These are phyloP conservation scores for Trachelus tabidus DNA, from an alignment of 2,888 invertebrate species.

Conservation along the genomic window DNA sequence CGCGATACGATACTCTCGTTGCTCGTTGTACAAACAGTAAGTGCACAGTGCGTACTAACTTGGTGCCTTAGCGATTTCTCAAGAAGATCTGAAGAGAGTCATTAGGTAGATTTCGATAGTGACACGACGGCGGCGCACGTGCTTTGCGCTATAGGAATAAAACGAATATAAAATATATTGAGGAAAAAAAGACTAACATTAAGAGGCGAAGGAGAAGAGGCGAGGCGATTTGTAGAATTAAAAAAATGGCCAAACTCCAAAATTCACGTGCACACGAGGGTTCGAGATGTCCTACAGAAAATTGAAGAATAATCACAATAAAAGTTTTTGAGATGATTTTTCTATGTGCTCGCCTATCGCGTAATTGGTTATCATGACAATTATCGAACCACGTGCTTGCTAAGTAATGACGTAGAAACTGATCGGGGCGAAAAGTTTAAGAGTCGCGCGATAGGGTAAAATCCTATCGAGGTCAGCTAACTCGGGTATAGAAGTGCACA, in stretches of 20 bases:
- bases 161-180: not conserved
- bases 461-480: conserved; percentile 39
- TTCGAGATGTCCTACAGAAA: not conserved
- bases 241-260: not conserved
- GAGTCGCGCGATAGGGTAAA: conserved; percentile 24
- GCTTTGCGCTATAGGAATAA: not conserved
- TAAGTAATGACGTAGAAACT: conserved; percentile 8
- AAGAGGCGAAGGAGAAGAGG: not conserved
- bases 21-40: not conserved
- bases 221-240: not conserved
- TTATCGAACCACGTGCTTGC: not conserved
- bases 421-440: conserved; percentile 26
- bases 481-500: conserved; percentile 27
- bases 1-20: not conserved
- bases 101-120: not conserved
- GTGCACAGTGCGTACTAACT: not conserved
- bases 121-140: not conserved
- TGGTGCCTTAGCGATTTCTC: not conserved
- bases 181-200: not conserved
- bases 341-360: no score
- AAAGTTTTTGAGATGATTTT: no score
- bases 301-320: no score
- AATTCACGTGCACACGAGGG: not conserved
- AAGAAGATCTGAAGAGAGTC: not conserved
- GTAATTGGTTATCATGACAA: not conserved